Percentiles rank a stretch among this genome's conserved stretches.
Evolutionary conservation across 2,113 vertebrate genomes (phyloP).

Genomic region (Halcyon malimbica): DNA sequence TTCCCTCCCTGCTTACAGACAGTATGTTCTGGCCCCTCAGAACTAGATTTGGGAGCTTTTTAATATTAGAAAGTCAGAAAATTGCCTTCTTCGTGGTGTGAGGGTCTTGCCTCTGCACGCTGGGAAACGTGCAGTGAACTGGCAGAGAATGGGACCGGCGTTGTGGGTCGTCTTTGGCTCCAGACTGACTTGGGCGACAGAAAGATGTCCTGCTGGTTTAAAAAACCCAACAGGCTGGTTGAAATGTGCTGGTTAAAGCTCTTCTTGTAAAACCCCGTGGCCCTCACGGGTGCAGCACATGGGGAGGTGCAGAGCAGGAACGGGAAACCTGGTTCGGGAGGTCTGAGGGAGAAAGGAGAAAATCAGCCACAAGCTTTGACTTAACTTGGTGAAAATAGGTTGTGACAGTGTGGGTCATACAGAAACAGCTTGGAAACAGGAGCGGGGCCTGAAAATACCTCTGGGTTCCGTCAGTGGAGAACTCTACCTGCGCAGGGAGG

Average conservation of each 20-base stretch:
- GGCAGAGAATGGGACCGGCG: not conserved
- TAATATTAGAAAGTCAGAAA: not conserved
- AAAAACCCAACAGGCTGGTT: not conserved
- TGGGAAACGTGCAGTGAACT: too few species aligned
- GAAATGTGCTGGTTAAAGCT: not conserved
- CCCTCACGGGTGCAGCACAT: not conserved
- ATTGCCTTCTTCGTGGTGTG: rapidly evolving
- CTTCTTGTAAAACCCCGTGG: not conserved
- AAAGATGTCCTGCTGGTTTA: not conserved
- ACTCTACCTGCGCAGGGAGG: rapidly evolving
- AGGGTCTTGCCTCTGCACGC: not conserved
- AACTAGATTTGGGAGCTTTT: not conserved
- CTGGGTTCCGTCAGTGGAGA: not conserved
- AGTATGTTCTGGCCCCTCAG: rapidly evolving
- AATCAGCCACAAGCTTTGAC: not conserved
- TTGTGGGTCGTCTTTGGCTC: not conserved
- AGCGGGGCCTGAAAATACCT: not conserved
- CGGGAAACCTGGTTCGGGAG: not conserved
- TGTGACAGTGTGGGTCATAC: not conserved
- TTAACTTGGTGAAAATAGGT: not conserved
- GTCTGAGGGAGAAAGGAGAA: not conserved
- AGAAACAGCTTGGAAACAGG: not conserved
- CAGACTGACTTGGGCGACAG: rapidly evolving
- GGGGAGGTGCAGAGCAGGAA: not conserved
- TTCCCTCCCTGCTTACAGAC: rapidly evolving